These are phyloP conservation scores for Vandiemenella viatica DNA, from an alignment of 2,888 invertebrate species.

Conservation along the genomic window DNA sequence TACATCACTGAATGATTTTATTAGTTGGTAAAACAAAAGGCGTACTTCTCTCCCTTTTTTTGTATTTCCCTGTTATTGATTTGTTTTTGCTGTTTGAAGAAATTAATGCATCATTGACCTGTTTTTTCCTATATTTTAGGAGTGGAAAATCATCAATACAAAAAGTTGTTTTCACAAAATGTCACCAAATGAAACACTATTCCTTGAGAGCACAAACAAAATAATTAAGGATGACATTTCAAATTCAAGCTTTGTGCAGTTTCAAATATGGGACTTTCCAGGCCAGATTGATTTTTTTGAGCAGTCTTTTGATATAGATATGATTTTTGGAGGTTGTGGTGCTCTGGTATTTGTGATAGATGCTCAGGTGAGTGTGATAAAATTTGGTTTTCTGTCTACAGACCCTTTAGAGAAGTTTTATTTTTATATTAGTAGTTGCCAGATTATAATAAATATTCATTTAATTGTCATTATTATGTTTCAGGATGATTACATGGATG, in stretches of 20 bases:
- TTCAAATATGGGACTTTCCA: constrained; percentile 99
- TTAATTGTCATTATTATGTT: too few relatives aligned
- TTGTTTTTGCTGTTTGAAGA: too few relatives aligned
- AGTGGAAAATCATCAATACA: constrained; percentile 99
- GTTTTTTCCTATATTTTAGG: constrained; percentile 37
- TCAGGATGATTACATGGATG: constrained; percentile 93
- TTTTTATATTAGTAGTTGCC: not conserved
- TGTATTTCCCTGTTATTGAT: too few relatives aligned
- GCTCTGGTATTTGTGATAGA: constrained; percentile 98
- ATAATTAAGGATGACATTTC: constrained; percentile 97
- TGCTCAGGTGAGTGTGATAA: constrained; percentile 51
- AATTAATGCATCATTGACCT: too few relatives aligned
- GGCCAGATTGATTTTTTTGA: constrained; percentile 98
- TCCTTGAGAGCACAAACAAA: constrained; percentile 95
- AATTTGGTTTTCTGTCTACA: too few relatives aligned
- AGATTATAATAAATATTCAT: not conserved
- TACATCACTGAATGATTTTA: too few relatives aligned
- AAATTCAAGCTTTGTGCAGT: constrained; percentile 94
- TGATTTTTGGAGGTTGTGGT: constrained; percentile 93
- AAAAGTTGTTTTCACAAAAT: constrained; percentile 99
- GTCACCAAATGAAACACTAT: constrained; percentile 98
- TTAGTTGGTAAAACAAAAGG: too few relatives aligned
- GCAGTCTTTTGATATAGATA: constrained; percentile 86
- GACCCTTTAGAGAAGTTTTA: too few relatives aligned
- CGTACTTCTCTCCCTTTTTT: too few relatives aligned